A percentile compares a stretch with the other conserved stretches of the same genome.
These are phyloP conservation scores for Echeneis naucrates DNA, from an alignment of 2,797 vertebrate genomes.

Conservation along the genomic window DNA sequence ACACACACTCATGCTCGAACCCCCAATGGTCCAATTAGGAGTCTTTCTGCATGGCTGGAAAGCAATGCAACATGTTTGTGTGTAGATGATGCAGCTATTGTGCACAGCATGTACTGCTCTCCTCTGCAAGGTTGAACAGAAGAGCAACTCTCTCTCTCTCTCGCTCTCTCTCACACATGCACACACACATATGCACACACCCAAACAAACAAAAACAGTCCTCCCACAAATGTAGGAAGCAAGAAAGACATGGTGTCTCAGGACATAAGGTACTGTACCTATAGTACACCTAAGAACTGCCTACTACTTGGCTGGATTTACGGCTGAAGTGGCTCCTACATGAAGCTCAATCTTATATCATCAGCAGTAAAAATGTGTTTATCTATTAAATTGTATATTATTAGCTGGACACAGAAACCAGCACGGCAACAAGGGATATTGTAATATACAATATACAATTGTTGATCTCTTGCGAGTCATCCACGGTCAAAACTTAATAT, in stretches of 20 bases:
- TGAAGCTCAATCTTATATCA: neutral
- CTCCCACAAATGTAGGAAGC: conserved; percentile 52
- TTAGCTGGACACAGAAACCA: neutral
- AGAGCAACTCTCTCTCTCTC: conserved; percentile 20
- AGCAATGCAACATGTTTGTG: conserved; percentile 37
- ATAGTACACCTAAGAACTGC: conserved; percentile 41
- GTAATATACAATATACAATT: neutral
- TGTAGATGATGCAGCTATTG: conserved; percentile 65
- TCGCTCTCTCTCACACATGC: conserved; percentile 13
- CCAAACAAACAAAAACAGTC: conserved; percentile 26
- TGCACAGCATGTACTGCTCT: conserved; percentile 53
- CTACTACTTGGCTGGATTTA: conserved; percentile 17
- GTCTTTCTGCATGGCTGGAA: conserved; percentile 46
- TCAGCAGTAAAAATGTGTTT: neutral
- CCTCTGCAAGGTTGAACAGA: conserved; percentile 63
- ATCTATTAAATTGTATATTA: neutral
- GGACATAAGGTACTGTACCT: conserved; percentile 28
- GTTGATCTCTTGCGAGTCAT: neutral
- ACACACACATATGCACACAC: conserved; percentile 16
- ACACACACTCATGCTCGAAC: neutral
- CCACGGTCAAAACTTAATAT: neutral
- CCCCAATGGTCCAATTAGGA: conserved; percentile 58
- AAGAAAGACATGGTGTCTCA: conserved; percentile 18
- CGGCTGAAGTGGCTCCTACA: neutral
- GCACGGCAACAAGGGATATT: neutral